Percentiles rank a stretch among this genome's conserved stretches.
These are phyloP conservation scores for Dolichotis patagonum DNA, from an alignment of 2,113 vertebrate genomes.

Conservation along the genomic window DNA sequence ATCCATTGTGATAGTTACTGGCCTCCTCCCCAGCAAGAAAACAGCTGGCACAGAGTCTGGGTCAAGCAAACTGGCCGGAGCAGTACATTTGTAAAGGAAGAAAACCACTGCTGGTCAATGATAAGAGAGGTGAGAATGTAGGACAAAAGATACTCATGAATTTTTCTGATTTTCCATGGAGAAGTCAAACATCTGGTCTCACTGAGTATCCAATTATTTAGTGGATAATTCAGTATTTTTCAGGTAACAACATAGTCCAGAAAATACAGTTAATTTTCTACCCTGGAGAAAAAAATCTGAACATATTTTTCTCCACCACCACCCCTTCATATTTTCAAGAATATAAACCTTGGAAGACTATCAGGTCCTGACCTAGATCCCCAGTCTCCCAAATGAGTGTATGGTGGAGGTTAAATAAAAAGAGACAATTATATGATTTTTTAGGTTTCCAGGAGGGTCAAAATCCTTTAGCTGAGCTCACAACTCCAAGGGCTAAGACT, in stretches of 20 bases:
- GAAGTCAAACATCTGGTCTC: neutral
- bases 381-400: too few species aligned
- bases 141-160: neutral
- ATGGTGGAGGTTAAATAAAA: too few species aligned
- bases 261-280: neutral
- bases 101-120: neutral
- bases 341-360: neutral
- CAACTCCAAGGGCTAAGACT: too few species aligned
- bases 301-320: neutral
- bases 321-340: neutral
- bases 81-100: too few species aligned
- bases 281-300: neutral
- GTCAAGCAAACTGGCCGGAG: neutral
- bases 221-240: neutral
- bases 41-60: neutral
- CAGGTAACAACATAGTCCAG: neutral
- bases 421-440: too few species aligned
- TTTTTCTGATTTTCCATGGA: neutral
- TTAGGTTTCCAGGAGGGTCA: too few species aligned
- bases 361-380: too few species aligned
- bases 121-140: neutral
- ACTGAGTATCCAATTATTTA: neutral
- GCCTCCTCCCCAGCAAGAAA: neutral
- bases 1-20: constrained; percentile 15
- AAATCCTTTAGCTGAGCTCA: too few species aligned